phyloP scores from a whole-genome alignment of 2,113 vertebrate genomes.

The Prionailurus bengalensis region DNA sequence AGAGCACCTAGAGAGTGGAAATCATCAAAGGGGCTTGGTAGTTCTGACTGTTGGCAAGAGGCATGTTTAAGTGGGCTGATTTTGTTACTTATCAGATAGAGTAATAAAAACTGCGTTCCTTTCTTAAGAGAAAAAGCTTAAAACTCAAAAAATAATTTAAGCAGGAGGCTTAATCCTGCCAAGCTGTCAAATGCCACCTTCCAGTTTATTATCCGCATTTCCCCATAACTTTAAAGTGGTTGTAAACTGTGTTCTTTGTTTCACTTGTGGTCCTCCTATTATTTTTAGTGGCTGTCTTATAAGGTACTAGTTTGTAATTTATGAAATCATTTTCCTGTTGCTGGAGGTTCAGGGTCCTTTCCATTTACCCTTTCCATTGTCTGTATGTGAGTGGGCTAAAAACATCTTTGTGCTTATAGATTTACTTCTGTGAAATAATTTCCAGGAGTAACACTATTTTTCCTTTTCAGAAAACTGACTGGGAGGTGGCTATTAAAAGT shows the following conservation, averaged over 20 bases:
- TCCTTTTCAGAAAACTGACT: slow-evolving; percentile 94
- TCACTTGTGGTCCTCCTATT: background rate
- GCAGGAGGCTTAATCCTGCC: background rate
- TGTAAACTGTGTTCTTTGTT: background rate
- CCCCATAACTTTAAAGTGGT: background rate
- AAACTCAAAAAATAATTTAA: background rate
- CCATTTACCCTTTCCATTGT: background rate
- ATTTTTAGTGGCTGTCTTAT: slow-evolving; percentile 4
- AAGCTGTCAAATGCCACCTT: background rate
- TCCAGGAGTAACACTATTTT: slow-evolving; percentile 69
- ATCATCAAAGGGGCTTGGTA: background rate
- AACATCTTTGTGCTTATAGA: background rate
- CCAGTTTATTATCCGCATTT: background rate
- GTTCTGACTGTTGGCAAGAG: background rate
- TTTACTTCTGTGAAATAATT: slow-evolving; percentile 39
- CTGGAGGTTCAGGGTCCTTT: background rate
- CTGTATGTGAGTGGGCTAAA: slow-evolving; percentile 16
- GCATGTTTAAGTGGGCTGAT: slow-evolving; percentile 14
- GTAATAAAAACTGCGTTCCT: background rate
- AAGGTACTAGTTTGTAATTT: background rate
- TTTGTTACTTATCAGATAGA: background rate
- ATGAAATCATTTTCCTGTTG: slow-evolving; percentile 32
- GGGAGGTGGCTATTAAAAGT: slow-evolving; percentile 99
- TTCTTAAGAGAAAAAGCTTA: slow-evolving; percentile 35
- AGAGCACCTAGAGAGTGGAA: slow-evolving; percentile 8